Conservation (phyloP, 64 coral and sea anemone species). For the Stylophora pistillata region DNA sequence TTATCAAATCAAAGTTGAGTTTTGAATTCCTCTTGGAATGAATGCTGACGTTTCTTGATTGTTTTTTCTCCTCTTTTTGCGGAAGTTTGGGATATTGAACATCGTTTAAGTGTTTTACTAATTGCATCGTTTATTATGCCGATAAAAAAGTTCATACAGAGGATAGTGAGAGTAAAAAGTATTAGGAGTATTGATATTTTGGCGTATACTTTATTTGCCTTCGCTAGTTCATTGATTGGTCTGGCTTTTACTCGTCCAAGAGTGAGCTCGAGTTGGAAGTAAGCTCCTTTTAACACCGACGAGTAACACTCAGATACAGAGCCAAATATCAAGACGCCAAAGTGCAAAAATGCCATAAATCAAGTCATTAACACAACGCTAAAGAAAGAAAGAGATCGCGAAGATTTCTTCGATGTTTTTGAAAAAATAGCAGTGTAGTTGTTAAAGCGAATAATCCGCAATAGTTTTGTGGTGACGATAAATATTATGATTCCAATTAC, state of each 20-base stretch:
- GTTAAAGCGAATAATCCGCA: slow-evolving; percentile 37
- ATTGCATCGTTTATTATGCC: slow-evolving; percentile 42
- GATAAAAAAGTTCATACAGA: slow-evolving; percentile 44
- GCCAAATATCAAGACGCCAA: slow-evolving; percentile 13
- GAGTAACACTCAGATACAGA: background rate
- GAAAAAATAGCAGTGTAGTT: background rate
- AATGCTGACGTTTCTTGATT: too few species aligned
- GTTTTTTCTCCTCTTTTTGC: too few species aligned
- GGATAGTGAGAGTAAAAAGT: slow-evolving; percentile 17
- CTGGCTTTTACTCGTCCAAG: too few species aligned
- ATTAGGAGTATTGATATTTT: too few species aligned
- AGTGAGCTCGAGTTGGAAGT: too few species aligned
- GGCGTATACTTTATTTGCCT: background rate
- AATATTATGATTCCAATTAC: slow-evolving; percentile 20
- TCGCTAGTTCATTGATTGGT: slow-evolving; percentile 1
- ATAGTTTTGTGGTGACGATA: too few species aligned
- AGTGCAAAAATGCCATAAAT: slow-evolving; percentile 8
- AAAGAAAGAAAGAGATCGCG: slow-evolving; percentile 5
- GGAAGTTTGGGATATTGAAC: too few species aligned
- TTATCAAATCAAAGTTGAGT: too few species aligned
- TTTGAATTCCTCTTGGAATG: too few species aligned
- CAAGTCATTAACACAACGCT: background rate
- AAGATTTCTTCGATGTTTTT: background rate
- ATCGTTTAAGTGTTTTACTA: too few species aligned
- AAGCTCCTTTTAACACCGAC: background rate